Conservation (phyloP, 2,797 vertebrate genomes). For the Myotis vivesi region DNA sequence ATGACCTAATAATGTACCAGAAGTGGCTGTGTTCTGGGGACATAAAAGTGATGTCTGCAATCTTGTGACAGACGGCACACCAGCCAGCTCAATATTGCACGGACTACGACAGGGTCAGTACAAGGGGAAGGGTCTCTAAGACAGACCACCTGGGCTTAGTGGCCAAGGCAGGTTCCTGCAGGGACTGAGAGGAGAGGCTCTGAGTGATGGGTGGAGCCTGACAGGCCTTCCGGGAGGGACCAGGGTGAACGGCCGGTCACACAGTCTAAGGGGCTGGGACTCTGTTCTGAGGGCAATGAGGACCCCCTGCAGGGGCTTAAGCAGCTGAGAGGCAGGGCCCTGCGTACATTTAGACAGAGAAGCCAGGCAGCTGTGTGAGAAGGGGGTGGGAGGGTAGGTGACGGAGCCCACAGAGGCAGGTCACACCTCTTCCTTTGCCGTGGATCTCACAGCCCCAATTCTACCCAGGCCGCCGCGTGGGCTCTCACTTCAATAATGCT, state of each 20-base stretch:
- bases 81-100: background rate
- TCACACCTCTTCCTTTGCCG: rapidly evolving
- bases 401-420: too few relatives aligned
- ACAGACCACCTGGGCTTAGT: background rate
- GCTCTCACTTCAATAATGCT: background rate
- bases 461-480: background rate
- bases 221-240: background rate
- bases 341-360: background rate
- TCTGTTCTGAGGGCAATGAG: background rate
- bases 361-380: background rate
- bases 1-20: background rate
- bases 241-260: background rate
- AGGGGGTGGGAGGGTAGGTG: background rate
- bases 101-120: background rate
- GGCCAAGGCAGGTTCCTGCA: background rate
- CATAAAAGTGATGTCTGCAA: background rate
- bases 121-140: background rate
- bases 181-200: background rate
- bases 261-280: background rate
- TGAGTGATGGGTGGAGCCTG: rapidly evolving
- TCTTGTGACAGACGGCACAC: background rate
- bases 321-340: background rate
- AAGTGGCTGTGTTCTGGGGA: background rate
- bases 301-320: background rate
- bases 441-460: background rate